A percentile compares a stretch with the other conserved stretches of the same genome.
Conservation (phyloP, 2,113 vertebrate species). For the Romanogobio albipinnatus region DNA sequence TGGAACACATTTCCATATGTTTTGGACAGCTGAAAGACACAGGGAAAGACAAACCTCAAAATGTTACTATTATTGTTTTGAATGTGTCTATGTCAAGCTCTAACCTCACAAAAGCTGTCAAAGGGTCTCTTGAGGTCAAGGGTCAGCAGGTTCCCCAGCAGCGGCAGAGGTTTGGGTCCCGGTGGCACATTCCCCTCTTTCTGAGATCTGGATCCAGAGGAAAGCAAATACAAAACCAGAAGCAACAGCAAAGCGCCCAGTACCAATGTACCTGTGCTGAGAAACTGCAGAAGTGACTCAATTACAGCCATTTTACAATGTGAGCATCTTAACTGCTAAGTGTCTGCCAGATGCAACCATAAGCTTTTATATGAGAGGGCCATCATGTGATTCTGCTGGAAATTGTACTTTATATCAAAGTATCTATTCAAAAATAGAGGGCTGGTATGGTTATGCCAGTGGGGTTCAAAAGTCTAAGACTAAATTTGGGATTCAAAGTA, state of each 20-base stretch:
- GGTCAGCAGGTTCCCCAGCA: slow-evolving; percentile 73
- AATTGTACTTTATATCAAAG: no score
- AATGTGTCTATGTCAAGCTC: neutral
- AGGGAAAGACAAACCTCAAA: neutral
- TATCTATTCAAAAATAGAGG: no score
- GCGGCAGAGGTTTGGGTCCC: neutral
- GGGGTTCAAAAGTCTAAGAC: no score
- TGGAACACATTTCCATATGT: slow-evolving; percentile 81
- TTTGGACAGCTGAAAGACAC: slow-evolving; percentile 78
- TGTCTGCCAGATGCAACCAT: no score
- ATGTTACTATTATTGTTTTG: neutral
- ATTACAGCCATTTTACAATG: slow-evolving; percentile 54
- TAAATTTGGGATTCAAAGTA: no score
- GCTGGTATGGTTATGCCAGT: no score
- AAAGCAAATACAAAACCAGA: slow-evolving; percentile 56
- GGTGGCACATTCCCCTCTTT: slow-evolving; percentile 60
- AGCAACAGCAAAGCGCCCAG: slow-evolving; percentile 58
- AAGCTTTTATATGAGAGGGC: no score
- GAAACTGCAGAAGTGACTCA: slow-evolving; percentile 38
- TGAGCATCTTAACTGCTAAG: no score
- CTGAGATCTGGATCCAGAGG: neutral
- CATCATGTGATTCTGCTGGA: no score
- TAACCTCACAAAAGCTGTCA: slow-evolving; percentile 61
- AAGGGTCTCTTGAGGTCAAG: slow-evolving; percentile 68
- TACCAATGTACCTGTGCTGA: slow-evolving; percentile 43